Base-by-base conservation (phyloP, 2,888 invertebrate species). In the Penaeus monodon region DNA sequence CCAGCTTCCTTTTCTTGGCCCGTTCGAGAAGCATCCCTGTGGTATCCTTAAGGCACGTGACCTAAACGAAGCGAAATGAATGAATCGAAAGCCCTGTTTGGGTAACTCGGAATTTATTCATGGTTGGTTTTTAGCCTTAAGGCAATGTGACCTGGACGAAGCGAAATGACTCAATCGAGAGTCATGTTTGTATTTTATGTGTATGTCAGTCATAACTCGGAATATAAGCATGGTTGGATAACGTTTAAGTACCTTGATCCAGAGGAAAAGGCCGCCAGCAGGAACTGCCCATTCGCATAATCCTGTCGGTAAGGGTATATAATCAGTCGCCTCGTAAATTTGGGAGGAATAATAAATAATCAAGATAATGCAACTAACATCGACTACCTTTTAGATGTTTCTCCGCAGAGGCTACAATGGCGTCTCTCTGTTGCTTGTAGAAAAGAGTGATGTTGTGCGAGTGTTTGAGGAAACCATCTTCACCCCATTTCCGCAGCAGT, bases 221-320 rank as follows among this genome's bases (percentile, higher is more conserved):
- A 57, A 20, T 57, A 17, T 14, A 57, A 12, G 17, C 57, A 14
- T 20, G 17, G 17, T 17, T 17, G 17, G 14, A 12, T 20, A 57
- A 17, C 17, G 17, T 57, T 20, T 57, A 57, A 57, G 3, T 57
- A 92, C 89, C 91, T 94, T 94, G 81, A 96, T 93, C 96, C 96
- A 96, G 70, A 96, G 93, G 92, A 96, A 96, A 93, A 96, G 95
- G 0, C 96, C 96, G 1, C 95, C 96, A 7, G 93, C 92, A 0
- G 96, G 96, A 44, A 93, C 91, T 0, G 92, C 91, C 94, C 95
- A 96, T 86, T 95, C 94, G 1, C 84, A 87, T 17, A 85, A 44
- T 24, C 82, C 57, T 57, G 57, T 57, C 57, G 17, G 14, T 57
- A 57, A 57, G 2, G 57, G 17, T 20, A 57, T 20, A 14, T 14